Evolutionary conservation across 2,797 vertebrate species (phyloP).

Genomic region (Sebastes alutus): DNA sequence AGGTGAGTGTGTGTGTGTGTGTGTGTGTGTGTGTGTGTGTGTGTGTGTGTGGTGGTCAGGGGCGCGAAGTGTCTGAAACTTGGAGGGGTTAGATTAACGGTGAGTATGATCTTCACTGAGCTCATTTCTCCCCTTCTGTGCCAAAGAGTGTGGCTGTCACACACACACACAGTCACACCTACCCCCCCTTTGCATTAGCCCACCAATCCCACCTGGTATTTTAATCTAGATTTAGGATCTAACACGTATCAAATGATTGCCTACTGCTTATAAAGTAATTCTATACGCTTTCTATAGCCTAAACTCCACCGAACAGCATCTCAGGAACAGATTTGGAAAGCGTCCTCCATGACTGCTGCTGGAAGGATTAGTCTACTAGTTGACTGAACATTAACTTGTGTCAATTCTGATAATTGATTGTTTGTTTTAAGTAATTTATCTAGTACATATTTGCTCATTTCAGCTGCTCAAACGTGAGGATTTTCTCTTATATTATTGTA

Average conservation of each 20-base stretch:
- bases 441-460: background rate
- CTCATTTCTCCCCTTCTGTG: slow-evolving; percentile 71
- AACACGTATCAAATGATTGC: slow-evolving; percentile 57
- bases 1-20: slow-evolving; percentile 37
- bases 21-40: slow-evolving; percentile 21
- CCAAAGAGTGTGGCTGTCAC: background rate
- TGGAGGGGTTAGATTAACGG: slow-evolving; percentile 66
- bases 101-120: slow-evolving; percentile 73
- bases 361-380: background rate
- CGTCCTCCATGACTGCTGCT: background rate
- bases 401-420: background rate
- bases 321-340: background rate
- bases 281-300: slow-evolving; percentile 29
- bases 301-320: background rate
- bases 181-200: background rate
- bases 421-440: background rate
- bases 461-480: background rate
- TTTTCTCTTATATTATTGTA: background rate
- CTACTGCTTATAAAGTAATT: slow-evolving; percentile 35
- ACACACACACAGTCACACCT: slow-evolving; percentile 14
- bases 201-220: slow-evolving; percentile 41
- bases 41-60: slow-evolving; percentile 17
- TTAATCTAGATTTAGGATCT: slow-evolving; percentile 64
- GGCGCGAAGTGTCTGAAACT: slow-evolving; percentile 65
- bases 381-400: background rate